Conservation (phyloP, 1,140 invertebrate genomes). For the Tenebrio molitor region DNA sequence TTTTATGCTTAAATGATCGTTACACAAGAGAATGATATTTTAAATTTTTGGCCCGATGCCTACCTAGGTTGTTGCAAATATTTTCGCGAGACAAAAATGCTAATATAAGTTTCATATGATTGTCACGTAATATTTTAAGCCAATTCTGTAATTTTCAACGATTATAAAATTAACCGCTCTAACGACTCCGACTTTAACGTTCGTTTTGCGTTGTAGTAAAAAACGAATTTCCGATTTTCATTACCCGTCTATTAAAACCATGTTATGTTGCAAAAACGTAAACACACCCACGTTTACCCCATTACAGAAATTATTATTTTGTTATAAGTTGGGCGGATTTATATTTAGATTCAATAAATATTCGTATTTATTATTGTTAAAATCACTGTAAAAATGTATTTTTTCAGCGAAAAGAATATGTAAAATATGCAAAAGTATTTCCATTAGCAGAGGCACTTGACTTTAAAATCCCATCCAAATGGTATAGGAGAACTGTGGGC, state of each 20-base stretch:
- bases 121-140: too few species aligned
- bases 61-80: conserved; percentile 64
- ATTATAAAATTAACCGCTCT: conserved; percentile 18
- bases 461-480: conserved; percentile 92
- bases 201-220: background rate
- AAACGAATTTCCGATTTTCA: background rate
- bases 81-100: conserved; percentile 49
- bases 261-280: background rate
- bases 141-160: too few species aligned
- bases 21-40: conserved; percentile 58
- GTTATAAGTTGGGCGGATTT: too few species aligned
- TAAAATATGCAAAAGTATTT: conserved; percentile 97
- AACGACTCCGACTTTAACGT: conserved; percentile 4
- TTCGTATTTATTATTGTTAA: background rate
- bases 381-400: conserved; percentile 64
- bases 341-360: background rate
- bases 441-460: conserved; percentile 86
- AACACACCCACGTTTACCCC: conserved; percentile 2
- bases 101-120: too few species aligned
- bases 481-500: conserved; percentile 91
- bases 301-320: too few species aligned
- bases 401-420: conserved; percentile 96
- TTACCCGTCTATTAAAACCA: background rate
- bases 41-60: conserved; percentile 71
- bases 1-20: conserved; percentile 47